Evolutionary conservation across 2,888 invertebrate species (phyloP).

Genomic region (Sarcophaga rosellei): DNA sequence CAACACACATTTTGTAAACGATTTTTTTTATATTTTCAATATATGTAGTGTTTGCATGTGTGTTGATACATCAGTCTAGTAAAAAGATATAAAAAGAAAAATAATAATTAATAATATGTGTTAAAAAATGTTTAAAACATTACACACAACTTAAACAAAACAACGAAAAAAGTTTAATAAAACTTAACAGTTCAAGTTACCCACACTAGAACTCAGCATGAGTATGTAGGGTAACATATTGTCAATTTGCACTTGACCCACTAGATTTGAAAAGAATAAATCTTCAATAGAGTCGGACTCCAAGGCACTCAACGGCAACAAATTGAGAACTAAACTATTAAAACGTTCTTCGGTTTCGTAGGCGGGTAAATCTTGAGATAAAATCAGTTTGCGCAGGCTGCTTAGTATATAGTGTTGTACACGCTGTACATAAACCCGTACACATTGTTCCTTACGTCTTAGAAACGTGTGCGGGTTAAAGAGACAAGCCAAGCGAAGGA

Average conservation of each 20-base stretch:
- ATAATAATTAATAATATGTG: background rate
- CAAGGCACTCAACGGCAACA: conserved; percentile 88
- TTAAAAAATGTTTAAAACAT: conserved; percentile 27
- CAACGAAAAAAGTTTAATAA: background rate
- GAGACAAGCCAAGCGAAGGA: conserved; percentile 91
- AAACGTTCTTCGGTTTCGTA: conserved; percentile 81
- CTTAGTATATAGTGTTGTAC: conserved; percentile 77
- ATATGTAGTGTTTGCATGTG: background rate
- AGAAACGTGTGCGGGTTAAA: conserved; percentile 87
- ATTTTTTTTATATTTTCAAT: conserved; percentile 27
- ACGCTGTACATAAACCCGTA: conserved; percentile 75
- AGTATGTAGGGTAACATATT: conserved; percentile 96
- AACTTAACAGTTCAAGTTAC: conserved; percentile 62
- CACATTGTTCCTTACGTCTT: conserved; percentile 75
- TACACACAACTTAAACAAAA: conserved; percentile 4
- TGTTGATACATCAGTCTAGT: conserved; percentile 62
- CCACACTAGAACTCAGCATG: conserved; percentile 80
- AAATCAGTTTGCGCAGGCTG: conserved; percentile 73
- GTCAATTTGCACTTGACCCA: conserved; percentile 96
- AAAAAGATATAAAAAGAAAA: conserved; percentile 63
- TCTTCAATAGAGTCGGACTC: conserved; percentile 92
- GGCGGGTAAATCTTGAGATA: conserved; percentile 61
- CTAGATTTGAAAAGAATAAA: conserved; percentile 94
- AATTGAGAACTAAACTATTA: conserved; percentile 82
- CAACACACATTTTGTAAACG: conserved; percentile 38